A percentile compares a stretch with the other conserved stretches of the same genome.
Conservation (phyloP, 1,140 invertebrate species). For the Drosophila elegans region DNA sequence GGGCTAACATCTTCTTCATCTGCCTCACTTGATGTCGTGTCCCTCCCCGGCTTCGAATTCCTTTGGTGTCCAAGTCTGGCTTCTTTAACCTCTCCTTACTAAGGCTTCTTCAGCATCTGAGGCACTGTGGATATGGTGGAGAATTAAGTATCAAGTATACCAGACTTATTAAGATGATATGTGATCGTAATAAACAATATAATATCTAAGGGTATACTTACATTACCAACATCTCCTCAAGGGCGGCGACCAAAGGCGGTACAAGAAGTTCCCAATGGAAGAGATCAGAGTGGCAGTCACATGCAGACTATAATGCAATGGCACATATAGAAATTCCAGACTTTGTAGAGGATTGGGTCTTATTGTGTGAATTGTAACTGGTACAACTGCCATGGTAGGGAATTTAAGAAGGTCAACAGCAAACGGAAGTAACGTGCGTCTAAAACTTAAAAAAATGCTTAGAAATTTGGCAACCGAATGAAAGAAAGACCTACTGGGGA, state of each 20-base stretch:
- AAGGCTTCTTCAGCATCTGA: constrained; percentile 28
- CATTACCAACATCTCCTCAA: constrained; percentile 20
- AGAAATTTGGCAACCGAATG: background rate
- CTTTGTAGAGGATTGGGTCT: constrained; percentile 11
- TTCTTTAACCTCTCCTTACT: constrained; percentile 36
- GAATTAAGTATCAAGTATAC: background rate
- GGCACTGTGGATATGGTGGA: constrained; percentile 15
- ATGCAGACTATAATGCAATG: constrained; percentile 18
- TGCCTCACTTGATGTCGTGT: constrained; percentile 22
- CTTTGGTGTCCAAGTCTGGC: constrained; percentile 41
- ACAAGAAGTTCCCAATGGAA: constrained; percentile 10
- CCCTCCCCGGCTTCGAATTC: constrained; percentile 32
- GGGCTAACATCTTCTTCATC: constrained; percentile 56
- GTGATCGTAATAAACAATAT: no score
- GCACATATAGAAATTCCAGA: constrained; percentile 21
- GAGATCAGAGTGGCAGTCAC: constrained; percentile 19
- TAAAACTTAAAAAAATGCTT: background rate
- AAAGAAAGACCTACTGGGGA: background rate
- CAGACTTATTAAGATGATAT: no score
- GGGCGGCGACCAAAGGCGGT: constrained; percentile 31
- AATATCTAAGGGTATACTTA: background rate
- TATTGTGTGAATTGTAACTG: background rate
- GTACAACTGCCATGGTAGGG: constrained; percentile 15
- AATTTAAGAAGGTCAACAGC: no score
- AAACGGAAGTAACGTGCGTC: background rate